Evolutionary conservation across 2,888 invertebrate species (phyloP).

Genomic region (Eupithecia insigniata): DNA sequence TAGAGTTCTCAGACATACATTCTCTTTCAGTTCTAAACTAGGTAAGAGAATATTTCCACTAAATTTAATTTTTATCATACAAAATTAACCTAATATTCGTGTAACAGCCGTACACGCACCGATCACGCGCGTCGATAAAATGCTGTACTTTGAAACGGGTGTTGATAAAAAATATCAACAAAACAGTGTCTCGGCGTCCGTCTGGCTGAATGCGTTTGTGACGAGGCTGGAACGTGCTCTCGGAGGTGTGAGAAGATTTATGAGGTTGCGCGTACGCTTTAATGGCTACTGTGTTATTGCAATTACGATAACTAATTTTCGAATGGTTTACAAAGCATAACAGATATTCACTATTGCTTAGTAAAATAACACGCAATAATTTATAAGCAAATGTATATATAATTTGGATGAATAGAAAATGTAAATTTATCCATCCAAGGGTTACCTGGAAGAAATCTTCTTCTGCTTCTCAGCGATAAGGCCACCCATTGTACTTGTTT

Average conservation of each 20-base stretch:
- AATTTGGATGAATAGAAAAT: no score
- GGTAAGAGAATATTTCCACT: constrained; percentile 7
- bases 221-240: constrained; percentile 8
- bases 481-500: no score
- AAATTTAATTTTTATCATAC: background rate
- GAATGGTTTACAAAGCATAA: background rate
- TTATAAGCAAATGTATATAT: no score
- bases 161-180: constrained; percentile 57
- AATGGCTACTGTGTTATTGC: background rate
- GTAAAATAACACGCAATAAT: no score
- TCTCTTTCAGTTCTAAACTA: background rate
- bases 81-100: background rate
- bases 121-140: constrained; percentile 53
- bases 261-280: background rate
- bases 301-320: background rate
- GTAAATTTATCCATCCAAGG: no score
- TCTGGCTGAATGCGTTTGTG: constrained; percentile 37
- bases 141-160: constrained; percentile 56
- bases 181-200: constrained; percentile 44
- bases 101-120: constrained; percentile 40
- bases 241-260: constrained; percentile 7
- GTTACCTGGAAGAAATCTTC: no score
- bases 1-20: background rate
- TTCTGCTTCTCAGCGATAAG: no score
- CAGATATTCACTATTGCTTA: background rate